phyloP scores from a whole-genome alignment of 2,797 vertebrate genomes.

The Lacerta agilis region DNA sequence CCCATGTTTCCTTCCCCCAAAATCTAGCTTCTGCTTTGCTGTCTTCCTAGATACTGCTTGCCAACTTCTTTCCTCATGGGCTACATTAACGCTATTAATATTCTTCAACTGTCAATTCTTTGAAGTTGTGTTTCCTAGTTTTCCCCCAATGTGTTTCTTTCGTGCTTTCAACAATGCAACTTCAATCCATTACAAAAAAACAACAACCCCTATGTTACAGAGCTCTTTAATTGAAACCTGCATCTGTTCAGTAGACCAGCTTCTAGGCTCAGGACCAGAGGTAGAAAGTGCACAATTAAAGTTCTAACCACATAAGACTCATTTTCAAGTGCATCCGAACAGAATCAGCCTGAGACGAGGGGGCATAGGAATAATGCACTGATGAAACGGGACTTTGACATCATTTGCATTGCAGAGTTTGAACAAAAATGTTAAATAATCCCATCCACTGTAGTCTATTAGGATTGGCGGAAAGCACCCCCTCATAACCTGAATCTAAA shows the following conservation, averaged over 20 bases:
- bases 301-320: not conserved
- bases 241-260: not conserved
- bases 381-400: not conserved
- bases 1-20: not conserved
- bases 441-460: not conserved
- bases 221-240: not conserved
- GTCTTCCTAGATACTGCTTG: not conserved
- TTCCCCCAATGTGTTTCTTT: not conserved
- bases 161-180: not conserved
- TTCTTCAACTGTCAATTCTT: conserved; percentile 19
- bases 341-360: not conserved
- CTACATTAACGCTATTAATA: conserved; percentile 8
- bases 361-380: not conserved
- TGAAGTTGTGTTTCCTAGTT: not conserved
- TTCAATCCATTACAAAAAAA: not conserved
- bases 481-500: conserved; percentile 3
- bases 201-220: not conserved
- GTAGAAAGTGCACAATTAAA: not conserved
- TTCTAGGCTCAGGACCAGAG: not conserved
- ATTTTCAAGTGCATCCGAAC: not conserved
- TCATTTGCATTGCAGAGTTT: conserved; percentile 11
- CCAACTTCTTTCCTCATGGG: not conserved
- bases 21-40: not conserved
- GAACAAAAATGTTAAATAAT: not conserved
- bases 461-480: not conserved